phyloP scores from a whole-genome alignment of 2,888 invertebrate genomes.

The Phyto melanocephala region DNA sequence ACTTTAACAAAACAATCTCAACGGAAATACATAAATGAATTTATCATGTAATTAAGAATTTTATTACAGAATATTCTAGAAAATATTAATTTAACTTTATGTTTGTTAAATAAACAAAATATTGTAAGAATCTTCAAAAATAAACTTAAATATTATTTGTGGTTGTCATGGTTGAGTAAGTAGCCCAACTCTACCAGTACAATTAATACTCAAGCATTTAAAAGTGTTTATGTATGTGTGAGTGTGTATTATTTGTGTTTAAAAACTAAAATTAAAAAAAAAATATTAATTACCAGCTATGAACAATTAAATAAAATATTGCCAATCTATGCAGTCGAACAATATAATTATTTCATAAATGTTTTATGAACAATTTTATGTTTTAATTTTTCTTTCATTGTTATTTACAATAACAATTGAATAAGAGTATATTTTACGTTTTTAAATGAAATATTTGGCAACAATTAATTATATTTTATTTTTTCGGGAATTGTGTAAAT shows the following conservation, averaged over 20 bases:
- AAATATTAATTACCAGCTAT: neutral
- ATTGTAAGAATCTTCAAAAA: neutral
- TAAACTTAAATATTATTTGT: slow-evolving; percentile 13
- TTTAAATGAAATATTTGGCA: slow-evolving; percentile 24
- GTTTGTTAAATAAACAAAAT: neutral
- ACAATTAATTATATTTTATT: slow-evolving; percentile 41
- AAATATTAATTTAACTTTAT: neutral
- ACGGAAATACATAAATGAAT: too few relatives aligned
- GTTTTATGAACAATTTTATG: slow-evolving; percentile 10
- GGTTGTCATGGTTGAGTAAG: slow-evolving; percentile 41
- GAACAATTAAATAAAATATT: neutral
- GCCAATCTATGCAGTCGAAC: neutral
- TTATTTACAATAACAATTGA: neutral
- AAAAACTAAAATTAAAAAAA: neutral
- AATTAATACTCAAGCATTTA: slow-evolving; percentile 16
- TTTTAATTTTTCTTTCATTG: slow-evolving; percentile 1
- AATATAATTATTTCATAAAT: slow-evolving; percentile 30
- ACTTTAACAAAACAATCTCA: too few relatives aligned
- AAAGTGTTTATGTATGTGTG: neutral
- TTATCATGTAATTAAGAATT: too few relatives aligned
- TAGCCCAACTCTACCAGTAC: neutral
- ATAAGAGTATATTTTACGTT: neutral
- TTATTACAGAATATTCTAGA: neutral
- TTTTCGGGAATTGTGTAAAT: slow-evolving; percentile 45
- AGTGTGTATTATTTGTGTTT: slow-evolving; percentile 2